Percentiles rank a stretch among this genome's conserved stretches.
These are phyloP conservation scores for Hemaris fuciformis DNA, from an alignment of 2,888 invertebrate species.

Conservation along the genomic window DNA sequence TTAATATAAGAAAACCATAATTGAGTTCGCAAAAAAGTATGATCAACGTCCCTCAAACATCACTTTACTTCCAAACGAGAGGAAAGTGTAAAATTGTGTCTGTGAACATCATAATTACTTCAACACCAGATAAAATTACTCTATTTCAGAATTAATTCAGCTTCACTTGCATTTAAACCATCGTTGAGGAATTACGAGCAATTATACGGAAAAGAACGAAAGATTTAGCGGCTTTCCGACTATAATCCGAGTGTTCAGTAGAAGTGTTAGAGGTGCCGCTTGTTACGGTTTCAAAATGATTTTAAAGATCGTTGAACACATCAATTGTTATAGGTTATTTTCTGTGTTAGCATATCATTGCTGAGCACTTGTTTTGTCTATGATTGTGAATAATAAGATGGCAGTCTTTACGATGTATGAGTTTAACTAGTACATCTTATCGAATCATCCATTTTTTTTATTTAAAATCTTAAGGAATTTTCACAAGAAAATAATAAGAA, in stretches of 20 bases:
- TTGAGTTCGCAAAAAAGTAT: not conserved
- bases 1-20: too few species aligned
- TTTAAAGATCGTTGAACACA: too few species aligned
- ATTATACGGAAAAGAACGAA: not conserved
- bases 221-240: not conserved
- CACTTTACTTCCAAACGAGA: not conserved
- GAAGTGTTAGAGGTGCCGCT: not conserved
- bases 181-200: not conserved
- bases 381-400: too few species aligned
- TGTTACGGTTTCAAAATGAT: too few species aligned
- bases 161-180: conserved; percentile 9
- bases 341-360: too few species aligned
- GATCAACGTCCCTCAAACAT: not conserved
- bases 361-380: too few species aligned
- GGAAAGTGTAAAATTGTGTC: not conserved
- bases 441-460: too few species aligned
- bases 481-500: too few species aligned
- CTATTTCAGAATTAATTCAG: conserved; percentile 19
- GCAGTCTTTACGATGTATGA: too few species aligned
- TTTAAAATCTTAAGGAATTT: too few species aligned
- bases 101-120: not conserved
- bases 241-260: not conserved
- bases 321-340: too few species aligned
- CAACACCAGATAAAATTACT: not conserved
- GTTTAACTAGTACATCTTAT: too few species aligned